phyloP scores from a whole-genome alignment of 92 coral and sea anemone genomes.

The Porites lobata region DNA sequence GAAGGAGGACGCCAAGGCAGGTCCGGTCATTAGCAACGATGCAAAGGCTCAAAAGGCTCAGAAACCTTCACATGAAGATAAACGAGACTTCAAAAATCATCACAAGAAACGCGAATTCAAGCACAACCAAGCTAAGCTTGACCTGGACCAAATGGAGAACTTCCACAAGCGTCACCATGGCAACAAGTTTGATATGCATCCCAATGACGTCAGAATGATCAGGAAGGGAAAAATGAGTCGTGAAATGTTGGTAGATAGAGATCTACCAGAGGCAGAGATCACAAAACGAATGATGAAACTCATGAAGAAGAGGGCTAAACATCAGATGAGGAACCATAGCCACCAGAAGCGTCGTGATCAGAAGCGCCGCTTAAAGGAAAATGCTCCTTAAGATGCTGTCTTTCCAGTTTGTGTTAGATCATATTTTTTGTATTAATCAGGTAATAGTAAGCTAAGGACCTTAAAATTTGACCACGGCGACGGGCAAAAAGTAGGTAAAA shows the following conservation, averaged over 20 bases:
- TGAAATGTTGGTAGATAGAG: background rate
- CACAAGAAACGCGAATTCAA: background rate
- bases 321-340: background rate
- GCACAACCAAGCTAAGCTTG: background rate
- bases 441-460: too few species aligned
- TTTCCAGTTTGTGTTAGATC: background rate
- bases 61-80: background rate
- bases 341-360: background rate
- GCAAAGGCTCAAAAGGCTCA: background rate
- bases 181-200: background rate
- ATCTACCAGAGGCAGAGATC: background rate
- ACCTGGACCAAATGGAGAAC: background rate
- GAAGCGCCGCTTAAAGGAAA: background rate
- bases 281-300: background rate
- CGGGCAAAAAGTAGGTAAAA: too few species aligned
- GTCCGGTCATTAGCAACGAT: background rate
- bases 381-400: background rate
- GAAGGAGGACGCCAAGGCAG: too few species aligned
- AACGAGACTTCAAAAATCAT: background rate
- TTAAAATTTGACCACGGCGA: too few species aligned
- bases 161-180: background rate
- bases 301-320: background rate
- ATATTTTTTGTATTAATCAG: too few species aligned
- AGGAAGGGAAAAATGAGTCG: background rate
- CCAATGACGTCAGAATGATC: conserved; percentile 2